Evolutionary conservation across 2,113 vertebrate genomes (phyloP).

Genomic region (Cyprinodon tularosa): DNA sequence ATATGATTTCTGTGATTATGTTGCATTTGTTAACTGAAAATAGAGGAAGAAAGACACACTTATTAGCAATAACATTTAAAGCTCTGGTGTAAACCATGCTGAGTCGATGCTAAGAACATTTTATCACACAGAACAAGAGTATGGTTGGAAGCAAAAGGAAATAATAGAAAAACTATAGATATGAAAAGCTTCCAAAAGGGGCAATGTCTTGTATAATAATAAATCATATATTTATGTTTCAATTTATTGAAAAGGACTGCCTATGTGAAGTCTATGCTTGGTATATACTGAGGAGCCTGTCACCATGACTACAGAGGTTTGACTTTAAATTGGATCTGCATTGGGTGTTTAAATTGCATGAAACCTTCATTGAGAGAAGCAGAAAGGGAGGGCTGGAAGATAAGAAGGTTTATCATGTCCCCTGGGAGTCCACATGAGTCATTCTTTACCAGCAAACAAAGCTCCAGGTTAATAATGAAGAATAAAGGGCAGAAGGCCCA

Average conservation of each 20-base stretch:
- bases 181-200: not conserved
- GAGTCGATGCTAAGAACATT: not conserved
- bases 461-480: slow-evolving; percentile 30
- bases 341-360: slow-evolving; percentile 8
- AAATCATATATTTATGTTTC: not conserved
- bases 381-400: slow-evolving; percentile 15
- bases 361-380: slow-evolving; percentile 10
- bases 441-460: slow-evolving; percentile 24
- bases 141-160: not conserved
- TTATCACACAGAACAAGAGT: not conserved
- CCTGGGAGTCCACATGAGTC: slow-evolving; percentile 32
- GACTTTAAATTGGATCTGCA: slow-evolving; percentile 29
- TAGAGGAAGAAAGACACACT: not conserved
- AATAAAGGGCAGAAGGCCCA: not conserved
- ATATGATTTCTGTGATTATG: no score
- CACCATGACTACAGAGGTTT: slow-evolving; percentile 20
- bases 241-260: not conserved
- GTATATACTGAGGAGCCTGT: not conserved
- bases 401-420: slow-evolving; percentile 34
- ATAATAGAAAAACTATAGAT: not conserved
- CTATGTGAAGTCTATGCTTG: not conserved
- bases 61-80: not conserved
- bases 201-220: not conserved
- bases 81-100: not conserved
- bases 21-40: not conserved